phyloP scores from a whole-genome alignment of 2,797 vertebrate species.

The Jordanella pulchra region DNA sequence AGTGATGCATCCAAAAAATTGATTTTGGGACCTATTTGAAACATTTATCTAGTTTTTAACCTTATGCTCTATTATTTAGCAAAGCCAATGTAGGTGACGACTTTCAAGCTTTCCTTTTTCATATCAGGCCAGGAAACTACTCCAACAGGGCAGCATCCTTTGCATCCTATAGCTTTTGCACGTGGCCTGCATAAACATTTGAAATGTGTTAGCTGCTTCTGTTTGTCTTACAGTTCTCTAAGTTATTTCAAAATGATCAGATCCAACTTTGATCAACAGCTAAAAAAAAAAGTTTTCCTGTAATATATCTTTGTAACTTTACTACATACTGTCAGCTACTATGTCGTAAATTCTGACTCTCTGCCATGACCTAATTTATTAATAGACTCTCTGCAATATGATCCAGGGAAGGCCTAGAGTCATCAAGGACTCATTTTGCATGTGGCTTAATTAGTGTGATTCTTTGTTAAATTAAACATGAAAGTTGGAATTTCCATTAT shows the following conservation, averaged over 20 bases:
- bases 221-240: neutral
- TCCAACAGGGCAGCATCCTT: neutral
- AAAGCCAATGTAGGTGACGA: neutral
- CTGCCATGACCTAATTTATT: slow-evolving; percentile 45
- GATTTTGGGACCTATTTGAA: neutral
- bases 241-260: neutral
- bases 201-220: neutral
- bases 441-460: slow-evolving; percentile 6
- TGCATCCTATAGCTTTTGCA: neutral
- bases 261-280: neutral
- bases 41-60: neutral
- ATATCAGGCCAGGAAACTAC: neutral
- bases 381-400: slow-evolving; percentile 62
- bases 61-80: neutral
- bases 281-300: neutral
- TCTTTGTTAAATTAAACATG: slow-evolving; percentile 3
- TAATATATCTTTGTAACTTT: slow-evolving; percentile 17
- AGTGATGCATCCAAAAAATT: neutral
- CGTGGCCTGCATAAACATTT: neutral
- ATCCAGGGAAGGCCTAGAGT: slow-evolving; percentile 41
- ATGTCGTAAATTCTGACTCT: slow-evolving; percentile 23
- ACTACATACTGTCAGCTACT: slow-evolving; percentile 28
- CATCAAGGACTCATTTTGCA: slow-evolving; percentile 27
- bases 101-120: neutral
- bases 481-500: slow-evolving; percentile 2